These are phyloP conservation scores for Lottia gigantea DNA, from an alignment of 2,888 invertebrate species.

Conservation along the genomic window DNA sequence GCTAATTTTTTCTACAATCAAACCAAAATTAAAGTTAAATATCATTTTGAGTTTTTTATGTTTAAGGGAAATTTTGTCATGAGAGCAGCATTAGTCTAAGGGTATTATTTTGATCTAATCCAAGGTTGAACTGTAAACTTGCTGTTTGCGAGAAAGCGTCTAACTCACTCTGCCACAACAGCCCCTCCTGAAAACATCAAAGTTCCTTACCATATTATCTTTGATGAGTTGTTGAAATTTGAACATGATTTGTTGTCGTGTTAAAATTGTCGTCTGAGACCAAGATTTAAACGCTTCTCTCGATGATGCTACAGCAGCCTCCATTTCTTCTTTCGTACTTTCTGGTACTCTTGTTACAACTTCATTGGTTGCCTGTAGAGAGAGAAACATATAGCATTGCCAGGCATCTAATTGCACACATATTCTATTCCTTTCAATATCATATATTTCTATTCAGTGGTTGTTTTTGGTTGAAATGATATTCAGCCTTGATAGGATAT, in stretches of 20 bases:
- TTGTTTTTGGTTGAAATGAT: too few relatives aligned
- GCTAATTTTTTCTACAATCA: constrained; percentile 81
- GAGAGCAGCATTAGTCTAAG: background rate
- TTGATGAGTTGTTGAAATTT: constrained; percentile 86
- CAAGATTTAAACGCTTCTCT: constrained; percentile 85
- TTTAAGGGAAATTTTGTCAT: too few relatives aligned
- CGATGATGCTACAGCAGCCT: constrained; percentile 86
- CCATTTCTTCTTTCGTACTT: constrained; percentile 88
- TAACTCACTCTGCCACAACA: background rate
- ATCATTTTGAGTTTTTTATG: too few relatives aligned
- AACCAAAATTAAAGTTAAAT: background rate
- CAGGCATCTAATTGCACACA: too few relatives aligned
- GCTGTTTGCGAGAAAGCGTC: too few relatives aligned
- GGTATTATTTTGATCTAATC: too few relatives aligned
- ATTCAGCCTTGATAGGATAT: too few relatives aligned
- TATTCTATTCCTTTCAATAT: too few relatives aligned
- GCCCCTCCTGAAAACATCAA: too few relatives aligned
- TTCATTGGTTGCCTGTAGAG: constrained; percentile 70
- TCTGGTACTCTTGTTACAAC: constrained; percentile 85
- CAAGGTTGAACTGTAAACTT: too few relatives aligned
- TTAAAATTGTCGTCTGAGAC: constrained; percentile 90
- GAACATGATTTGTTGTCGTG: constrained; percentile 93
- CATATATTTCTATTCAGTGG: too few relatives aligned
- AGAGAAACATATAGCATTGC: too few relatives aligned
- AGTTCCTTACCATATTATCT: constrained; percentile 79